These are phyloP conservation scores for Geococcyx californianus DNA, from an alignment of 2,113 vertebrate species.

Conservation along the genomic window DNA sequence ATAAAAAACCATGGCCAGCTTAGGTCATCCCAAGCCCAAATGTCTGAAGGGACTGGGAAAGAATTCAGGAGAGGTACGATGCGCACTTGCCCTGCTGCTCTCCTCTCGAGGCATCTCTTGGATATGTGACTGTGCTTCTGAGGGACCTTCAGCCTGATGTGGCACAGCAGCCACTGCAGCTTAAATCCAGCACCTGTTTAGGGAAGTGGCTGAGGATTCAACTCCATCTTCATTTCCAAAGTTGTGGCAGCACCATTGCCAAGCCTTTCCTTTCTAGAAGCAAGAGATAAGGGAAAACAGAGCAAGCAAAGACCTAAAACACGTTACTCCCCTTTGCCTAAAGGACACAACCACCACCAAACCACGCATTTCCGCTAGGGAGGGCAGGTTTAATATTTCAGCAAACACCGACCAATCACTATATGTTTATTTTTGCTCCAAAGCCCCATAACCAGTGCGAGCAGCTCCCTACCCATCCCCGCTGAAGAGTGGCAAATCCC, in stretches of 20 bases:
- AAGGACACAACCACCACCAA: not conserved
- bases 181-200: not conserved
- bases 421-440: rapidly evolving
- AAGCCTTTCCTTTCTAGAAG: not conserved
- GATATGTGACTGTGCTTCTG: rapidly evolving
- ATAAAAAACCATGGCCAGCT: not conserved
- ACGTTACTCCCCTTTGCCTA: too few relatives aligned
- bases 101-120: not conserved
- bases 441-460: rapidly evolving
- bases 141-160: rapidly evolving
- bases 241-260: not conserved
- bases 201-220: not conserved
- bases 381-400: not conserved
- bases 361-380: not conserved
- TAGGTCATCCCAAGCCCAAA: too few relatives aligned
- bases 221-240: not conserved
- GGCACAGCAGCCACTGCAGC: not conserved
- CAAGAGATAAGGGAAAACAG: not conserved
- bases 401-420: not conserved
- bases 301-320: not conserved
- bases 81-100: not conserved
- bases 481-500: not conserved
- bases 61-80: rapidly evolving
- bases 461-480: not conserved
- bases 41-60: not conserved